These are phyloP conservation scores for Apteryx mantelli DNA, from an alignment of 2,113 vertebrate species.

Conservation along the genomic window DNA sequence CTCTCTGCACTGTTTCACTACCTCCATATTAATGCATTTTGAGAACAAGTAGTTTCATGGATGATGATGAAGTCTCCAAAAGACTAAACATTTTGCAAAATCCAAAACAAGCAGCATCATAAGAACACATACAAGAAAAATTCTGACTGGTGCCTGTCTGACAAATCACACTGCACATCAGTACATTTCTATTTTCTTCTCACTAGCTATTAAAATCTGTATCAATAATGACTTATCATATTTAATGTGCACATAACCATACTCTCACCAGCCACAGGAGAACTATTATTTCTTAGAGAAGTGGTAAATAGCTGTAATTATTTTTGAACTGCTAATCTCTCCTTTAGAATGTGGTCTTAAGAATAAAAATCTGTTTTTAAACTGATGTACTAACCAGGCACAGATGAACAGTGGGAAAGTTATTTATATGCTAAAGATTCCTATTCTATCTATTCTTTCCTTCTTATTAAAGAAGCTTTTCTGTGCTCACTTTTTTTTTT, in stretches of 20 bases:
- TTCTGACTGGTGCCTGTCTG: neutral
- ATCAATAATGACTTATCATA: neutral
- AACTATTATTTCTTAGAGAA: neutral
- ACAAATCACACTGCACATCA: neutral
- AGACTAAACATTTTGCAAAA: neutral
- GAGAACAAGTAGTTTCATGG: neutral
- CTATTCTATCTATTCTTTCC: neutral
- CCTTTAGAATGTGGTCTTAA: neutral
- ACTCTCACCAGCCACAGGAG: accelerated
- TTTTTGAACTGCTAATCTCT: neutral
- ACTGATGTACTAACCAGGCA: neutral
- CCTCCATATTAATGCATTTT: neutral
- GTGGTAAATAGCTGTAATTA: neutral
- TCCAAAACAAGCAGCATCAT: neutral
- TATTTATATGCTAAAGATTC: neutral
- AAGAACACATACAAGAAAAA: neutral
- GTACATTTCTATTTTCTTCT: neutral
- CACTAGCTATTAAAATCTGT: neutral
- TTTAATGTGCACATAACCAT: neutral
- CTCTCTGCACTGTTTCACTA: neutral
- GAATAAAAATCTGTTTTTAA: neutral
- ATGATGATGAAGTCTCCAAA: neutral
- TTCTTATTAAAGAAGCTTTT: neutral
- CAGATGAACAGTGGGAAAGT: neutral
- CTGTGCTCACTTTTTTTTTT: neutral